Evolutionary conservation across 2,797 vertebrate species (phyloP), one percentile per base, ranked within the genome.

Genomic region (Tenualosa ilisha): DNA sequence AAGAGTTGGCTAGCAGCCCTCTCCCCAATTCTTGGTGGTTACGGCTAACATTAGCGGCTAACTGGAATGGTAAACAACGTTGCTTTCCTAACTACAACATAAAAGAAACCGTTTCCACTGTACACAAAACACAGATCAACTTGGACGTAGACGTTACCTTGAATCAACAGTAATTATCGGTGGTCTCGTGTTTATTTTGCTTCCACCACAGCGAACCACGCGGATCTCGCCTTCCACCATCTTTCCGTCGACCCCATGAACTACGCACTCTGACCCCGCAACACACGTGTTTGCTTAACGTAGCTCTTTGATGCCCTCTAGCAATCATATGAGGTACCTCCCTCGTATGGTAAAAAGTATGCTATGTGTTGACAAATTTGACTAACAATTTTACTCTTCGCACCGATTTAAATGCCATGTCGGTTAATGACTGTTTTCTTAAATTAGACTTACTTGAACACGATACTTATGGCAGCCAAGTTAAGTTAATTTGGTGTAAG

Each of bases 171-270:
- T 97, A 83, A 99, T 95, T 68, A 95, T 92, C 0, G 97, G 94
- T 54, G 94, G 86, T 22, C 96, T 92, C 0, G 92, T 95, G 51
- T 92, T 94, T 26, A 98, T 85, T 89, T 90, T 93, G 90, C 96
- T 95, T 24, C 98, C 98, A 0, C 98, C 97, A 0, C 95, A 93
- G 0, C 96, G 96, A 86, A 98, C 97, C 96, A 99, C 97, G 95
- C 97, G 97, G 89, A 97, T 81, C 0, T 90, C 85, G 3, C 91
- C 86, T 8, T 92, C 94, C 88, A 94, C 97, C 97, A 98, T 97
- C 88, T 93, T 95, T 91, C 88, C 20, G n/a, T 24, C 0, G 0
- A 6, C 90, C 53, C 91, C 92, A 50, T 82, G 87, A 85, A 40
- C 85, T n/a, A 13, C 82, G 89, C 4, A 90, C 86, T 91, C 87